phyloP scores from a whole-genome alignment of 2,113 vertebrate species.

The Bombycilla garrulus region DNA sequence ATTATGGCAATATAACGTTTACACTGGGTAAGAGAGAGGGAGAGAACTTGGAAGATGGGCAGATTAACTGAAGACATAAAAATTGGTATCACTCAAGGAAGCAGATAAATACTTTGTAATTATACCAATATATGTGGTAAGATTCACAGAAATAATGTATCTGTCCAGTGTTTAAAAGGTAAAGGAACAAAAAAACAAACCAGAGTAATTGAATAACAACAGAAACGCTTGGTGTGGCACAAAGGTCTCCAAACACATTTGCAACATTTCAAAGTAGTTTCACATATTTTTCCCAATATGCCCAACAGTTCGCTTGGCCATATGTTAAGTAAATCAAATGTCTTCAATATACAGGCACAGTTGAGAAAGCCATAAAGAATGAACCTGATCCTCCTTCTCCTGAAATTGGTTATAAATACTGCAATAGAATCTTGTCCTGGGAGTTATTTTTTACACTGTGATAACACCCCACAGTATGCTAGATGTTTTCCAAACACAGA shows the following conservation, averaged over 20 bases:
- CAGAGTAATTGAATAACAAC: conserved; percentile 42
- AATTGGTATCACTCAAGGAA: neutral
- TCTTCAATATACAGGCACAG: conserved; percentile 28
- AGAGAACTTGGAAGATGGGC: neutral
- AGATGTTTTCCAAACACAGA: conserved; percentile 65
- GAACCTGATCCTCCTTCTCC: conserved; percentile 51
- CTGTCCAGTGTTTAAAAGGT: neutral
- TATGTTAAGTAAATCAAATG: conserved; percentile 61
- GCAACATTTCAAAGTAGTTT: conserved; percentile 66
- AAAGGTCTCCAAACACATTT: conserved; percentile 63
- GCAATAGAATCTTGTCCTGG: conserved; percentile 54
- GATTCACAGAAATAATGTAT: neutral
- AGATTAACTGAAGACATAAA: conserved; percentile 2
- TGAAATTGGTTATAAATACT: conserved; percentile 55
- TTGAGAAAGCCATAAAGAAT: conserved; percentile 50
- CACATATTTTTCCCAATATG: conserved; percentile 69
- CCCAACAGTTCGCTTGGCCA: conserved; percentile 51
- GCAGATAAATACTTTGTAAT: neutral
- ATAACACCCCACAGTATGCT: conserved; percentile 60
- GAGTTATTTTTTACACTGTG: conserved; percentile 64
- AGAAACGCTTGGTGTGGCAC: neutral
- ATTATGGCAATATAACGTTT: conserved; percentile 28
- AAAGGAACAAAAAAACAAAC: neutral
- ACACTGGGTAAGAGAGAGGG: neutral
- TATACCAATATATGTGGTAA: neutral